These are phyloP conservation scores for Rhingia rostrata DNA, from an alignment of 2,888 invertebrate genomes.

Conservation along the genomic window DNA sequence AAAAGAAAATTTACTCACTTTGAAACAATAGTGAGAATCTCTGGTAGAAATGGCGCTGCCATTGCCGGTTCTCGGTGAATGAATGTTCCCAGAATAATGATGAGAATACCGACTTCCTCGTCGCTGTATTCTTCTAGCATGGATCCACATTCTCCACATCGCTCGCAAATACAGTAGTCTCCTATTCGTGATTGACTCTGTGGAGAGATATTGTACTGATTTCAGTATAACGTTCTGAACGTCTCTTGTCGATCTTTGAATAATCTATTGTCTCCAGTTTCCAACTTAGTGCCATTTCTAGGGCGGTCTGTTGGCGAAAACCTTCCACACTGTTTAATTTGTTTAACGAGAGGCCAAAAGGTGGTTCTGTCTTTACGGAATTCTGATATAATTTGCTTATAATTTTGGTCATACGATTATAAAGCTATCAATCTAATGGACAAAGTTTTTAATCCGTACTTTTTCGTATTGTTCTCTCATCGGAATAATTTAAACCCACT, in stretches of 20 bases:
- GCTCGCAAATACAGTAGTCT: constrained; percentile 88
- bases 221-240: not conserved
- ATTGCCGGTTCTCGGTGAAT: constrained; percentile 97
- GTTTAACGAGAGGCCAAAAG: no score
- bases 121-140: constrained; percentile 96
- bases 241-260: not conserved
- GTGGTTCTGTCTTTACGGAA: no score
- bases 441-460: no score
- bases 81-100: constrained; percentile 96
- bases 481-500: no score
- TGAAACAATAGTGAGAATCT: constrained; percentile 93
- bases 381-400: no score
- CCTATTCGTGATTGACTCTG: constrained; percentile 87
- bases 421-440: no score
- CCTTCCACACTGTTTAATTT: no score
- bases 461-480: no score
- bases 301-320: no score
- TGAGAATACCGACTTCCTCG: constrained; percentile 96
- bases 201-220: not conserved
- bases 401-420: no score
- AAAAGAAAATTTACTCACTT: constrained; percentile 85
- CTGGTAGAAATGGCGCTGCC: constrained; percentile 96
- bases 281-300: no score
- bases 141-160: constrained; percentile 93
- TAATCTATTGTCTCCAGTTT: not conserved